Evolutionary conservation across 2,888 invertebrate species (phyloP).

Genomic region (Congeria kusceri): DNA sequence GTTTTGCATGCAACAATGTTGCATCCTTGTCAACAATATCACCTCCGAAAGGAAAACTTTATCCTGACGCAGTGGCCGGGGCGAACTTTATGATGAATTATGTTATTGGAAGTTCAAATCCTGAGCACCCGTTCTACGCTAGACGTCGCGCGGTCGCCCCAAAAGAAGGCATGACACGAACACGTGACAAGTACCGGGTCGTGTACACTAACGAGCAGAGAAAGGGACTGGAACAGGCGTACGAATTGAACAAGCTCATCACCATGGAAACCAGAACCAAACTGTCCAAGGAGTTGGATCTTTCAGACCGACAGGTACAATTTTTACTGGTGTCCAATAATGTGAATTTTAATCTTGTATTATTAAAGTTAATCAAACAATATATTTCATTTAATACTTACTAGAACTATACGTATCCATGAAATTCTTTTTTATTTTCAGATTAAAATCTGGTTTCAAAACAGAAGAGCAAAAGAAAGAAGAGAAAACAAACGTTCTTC

Average conservation of each 20-base stretch:
- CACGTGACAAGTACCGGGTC: slow-evolving; percentile 98
- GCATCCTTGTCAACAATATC: no score
- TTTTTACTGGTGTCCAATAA: no score
- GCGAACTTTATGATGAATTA: no score
- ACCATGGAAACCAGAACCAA: slow-evolving; percentile 97
- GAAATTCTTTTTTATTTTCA: slow-evolving; percentile 4
- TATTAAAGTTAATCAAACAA: no score
- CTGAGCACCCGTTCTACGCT: no score
- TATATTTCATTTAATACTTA: neutral
- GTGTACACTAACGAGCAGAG: slow-evolving; percentile 98
- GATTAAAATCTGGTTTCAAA: slow-evolving; percentile 47
- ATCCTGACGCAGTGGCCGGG: no score
- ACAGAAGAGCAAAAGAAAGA: slow-evolving; percentile 42
- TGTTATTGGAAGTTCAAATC: no score
- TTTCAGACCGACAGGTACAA: slow-evolving; percentile 91
- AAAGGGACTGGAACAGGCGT: slow-evolving; percentile 96
- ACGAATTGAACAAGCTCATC: slow-evolving; percentile 94
- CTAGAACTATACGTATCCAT: neutral
- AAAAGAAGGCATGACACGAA: no score
- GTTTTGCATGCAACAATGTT: no score
- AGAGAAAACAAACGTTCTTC: slow-evolving; percentile 14
- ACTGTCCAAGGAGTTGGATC: slow-evolving; percentile 92
- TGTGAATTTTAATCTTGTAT: no score
- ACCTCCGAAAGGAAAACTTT: no score
- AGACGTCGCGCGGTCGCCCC: no score